Evolutionary conservation across 2,888 invertebrate species (phyloP).

Genomic region (Leptinotarsa tumamoca): DNA sequence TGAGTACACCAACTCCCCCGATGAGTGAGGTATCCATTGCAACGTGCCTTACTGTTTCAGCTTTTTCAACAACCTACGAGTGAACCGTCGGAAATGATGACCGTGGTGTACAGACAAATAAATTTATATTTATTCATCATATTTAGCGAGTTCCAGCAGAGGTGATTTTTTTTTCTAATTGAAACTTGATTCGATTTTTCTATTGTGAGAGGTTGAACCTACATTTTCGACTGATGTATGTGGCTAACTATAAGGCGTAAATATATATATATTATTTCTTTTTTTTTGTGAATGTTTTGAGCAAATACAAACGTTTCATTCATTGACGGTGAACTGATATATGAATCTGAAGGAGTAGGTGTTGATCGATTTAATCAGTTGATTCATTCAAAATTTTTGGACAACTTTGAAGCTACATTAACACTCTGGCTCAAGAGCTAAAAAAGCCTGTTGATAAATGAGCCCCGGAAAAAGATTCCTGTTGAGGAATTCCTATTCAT

Average conservation of each 20-base stretch:
- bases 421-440: too few relatives aligned
- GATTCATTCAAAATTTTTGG: background rate
- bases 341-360: background rate
- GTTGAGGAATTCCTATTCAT: background rate
- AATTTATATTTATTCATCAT: conserved; percentile 40
- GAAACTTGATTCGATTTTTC: conserved; percentile 14
- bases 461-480: too few relatives aligned
- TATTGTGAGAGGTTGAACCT: conserved; percentile 17
- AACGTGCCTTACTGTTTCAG: conserved; percentile 38
- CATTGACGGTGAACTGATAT: background rate
- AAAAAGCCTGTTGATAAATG: too few relatives aligned
- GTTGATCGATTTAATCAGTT: background rate
- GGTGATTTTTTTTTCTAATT: conserved; percentile 12
- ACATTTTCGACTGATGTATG: conserved; percentile 17
- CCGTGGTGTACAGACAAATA: conserved; percentile 46
- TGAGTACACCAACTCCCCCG: conserved; percentile 46
- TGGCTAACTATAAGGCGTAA: conserved; percentile 21
- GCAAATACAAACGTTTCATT: background rate
- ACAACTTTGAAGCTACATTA: too few relatives aligned
- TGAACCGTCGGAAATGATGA: conserved; percentile 41
- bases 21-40: background rate
- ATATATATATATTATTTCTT: conserved; percentile 5
- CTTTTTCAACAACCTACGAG: conserved; percentile 45
- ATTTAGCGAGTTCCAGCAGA: conserved; percentile 30
- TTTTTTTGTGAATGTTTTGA: conserved; percentile 10